Evolutionary conservation across 1,140 invertebrate genomes (phyloP).

Genomic region (Schlechtendalia chinensis): DNA sequence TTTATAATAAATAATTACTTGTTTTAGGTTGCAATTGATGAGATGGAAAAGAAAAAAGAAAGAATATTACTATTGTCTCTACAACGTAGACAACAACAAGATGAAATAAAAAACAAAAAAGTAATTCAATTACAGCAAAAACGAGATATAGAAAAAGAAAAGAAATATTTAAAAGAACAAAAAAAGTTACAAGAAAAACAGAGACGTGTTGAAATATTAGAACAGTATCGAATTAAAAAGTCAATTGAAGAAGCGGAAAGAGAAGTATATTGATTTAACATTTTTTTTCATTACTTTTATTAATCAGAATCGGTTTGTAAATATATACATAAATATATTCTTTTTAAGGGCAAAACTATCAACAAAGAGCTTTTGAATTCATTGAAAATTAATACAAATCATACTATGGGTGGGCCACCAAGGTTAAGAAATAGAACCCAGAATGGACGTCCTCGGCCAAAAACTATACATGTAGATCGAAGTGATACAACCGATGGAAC

Average conservation of each 20-base stretch:
- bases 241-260: slow-evolving; percentile 86
- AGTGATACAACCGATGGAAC: slow-evolving; percentile 73
- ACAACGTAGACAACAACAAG: slow-evolving; percentile 82
- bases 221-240: slow-evolving; percentile 93
- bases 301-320: no score
- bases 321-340: no score
- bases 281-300: no score
- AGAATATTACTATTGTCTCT: slow-evolving; percentile 81
- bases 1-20: slow-evolving; percentile 6
- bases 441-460: slow-evolving; percentile 67
- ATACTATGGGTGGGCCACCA: slow-evolving; percentile 56
- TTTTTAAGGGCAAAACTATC: slow-evolving; percentile 70
- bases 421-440: slow-evolving; percentile 63
- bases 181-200: slow-evolving; percentile 90
- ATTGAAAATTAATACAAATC: slow-evolving; percentile 54
- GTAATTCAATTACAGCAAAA: slow-evolving; percentile 79
- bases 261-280: slow-evolving; percentile 60
- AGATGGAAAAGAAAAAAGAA: slow-evolving; percentile 88
- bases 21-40: slow-evolving; percentile 72
- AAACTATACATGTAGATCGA: slow-evolving; percentile 83
- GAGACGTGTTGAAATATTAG: slow-evolving; percentile 81
- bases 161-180: slow-evolving; percentile 78
- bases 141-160: slow-evolving; percentile 74
- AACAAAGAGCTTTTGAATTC: slow-evolving; percentile 72
- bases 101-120: slow-evolving; percentile 79